Evolutionary conservation across 2,113 vertebrate species (phyloP), one percentile per base, ranked within the genome.

Genomic region (Thoracochromis brauschi): DNA sequence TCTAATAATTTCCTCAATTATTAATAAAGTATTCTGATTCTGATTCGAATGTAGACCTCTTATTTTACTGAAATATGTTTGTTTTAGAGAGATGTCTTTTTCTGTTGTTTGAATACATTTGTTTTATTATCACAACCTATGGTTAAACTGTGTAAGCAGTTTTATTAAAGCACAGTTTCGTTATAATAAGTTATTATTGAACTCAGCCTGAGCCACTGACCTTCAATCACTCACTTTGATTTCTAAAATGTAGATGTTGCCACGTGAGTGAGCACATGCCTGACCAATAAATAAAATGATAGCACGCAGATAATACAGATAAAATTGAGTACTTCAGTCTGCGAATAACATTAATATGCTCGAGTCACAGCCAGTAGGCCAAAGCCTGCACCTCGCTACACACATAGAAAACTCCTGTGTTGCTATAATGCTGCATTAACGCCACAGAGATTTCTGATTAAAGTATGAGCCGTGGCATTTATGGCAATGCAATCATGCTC

Each of bases 181-280:
- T 31, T 85, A 5, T 78, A 31, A 7, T 65, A 83, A 54, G 21
- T 68, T 81, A 38, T 81, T 78, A 86, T 11, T 58, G 45, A 54
- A 53, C 65, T 82, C 24, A 45, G 55, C 12, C 53, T 86, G 81
- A 89, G 82, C 90, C 83, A 92, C 79, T 85, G 82, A 82, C 63
- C 38, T 81, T 81, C 73, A 85, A 82, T 82, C 82, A 63, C 58
- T 88, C 42, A 45, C 78, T 84, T 40, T 40, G 73, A 80, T 58
- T 85, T 80, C 29, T 85, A 82, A 78, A 58, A 84, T 81, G 75
- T 45, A 78, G 47, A 86, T 82, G 68, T 73, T 45, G 78, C 58
- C 40, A 71, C 60, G 4, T 35, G 80, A 42, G 26, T 16, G 38
- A 80, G 60, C 5, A 47, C 31, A 58, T 47, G 71, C 19, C 71